Evolutionary conservation across 2,888 invertebrate species (phyloP).

Genomic region (Yponomeuta evonymella): DNA sequence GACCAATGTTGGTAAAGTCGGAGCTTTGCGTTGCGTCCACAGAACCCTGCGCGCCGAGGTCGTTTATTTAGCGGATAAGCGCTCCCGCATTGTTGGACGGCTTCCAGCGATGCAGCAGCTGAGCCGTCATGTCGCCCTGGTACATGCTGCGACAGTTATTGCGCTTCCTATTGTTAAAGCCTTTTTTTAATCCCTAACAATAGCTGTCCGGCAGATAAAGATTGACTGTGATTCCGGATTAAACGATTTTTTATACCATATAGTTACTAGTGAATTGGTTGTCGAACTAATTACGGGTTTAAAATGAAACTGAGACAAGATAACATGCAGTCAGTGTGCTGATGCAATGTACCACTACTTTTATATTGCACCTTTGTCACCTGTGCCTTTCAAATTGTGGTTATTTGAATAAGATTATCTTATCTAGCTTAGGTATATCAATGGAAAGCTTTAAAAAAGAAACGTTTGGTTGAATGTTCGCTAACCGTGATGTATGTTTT

Average conservation of each 20-base stretch:
- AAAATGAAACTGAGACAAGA: no score
- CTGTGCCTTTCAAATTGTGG: no score
- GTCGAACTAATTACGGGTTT: no score
- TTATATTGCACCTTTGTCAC: no score
- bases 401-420: no score
- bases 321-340: no score
- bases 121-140: background rate
- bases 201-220: background rate
- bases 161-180: background rate
- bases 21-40: background rate
- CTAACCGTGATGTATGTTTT: no score
- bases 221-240: background rate
- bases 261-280: no score
- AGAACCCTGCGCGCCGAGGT: background rate
- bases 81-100: background rate
- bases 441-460: no score
- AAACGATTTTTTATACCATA: background rate
- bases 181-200: background rate
- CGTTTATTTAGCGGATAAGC: background rate
- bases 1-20: background rate
- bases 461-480: no score
- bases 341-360: no score
- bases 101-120: background rate
- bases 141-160: background rate
- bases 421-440: no score